phyloP scores from a whole-genome alignment of 2,797 vertebrate genomes.

The Neosalanx taihuensis region DNA sequence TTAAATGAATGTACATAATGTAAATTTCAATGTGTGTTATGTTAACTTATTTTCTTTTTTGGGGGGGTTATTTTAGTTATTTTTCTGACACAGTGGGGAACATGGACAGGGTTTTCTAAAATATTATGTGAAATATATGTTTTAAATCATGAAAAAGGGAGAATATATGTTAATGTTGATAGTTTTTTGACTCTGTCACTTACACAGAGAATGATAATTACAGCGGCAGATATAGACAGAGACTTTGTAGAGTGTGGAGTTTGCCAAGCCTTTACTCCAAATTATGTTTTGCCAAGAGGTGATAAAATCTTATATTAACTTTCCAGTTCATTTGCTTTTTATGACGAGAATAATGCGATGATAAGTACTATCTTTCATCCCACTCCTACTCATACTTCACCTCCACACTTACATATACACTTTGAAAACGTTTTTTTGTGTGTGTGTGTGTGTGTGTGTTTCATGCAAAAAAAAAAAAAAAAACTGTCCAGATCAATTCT shows the following conservation, averaged over 20 bases:
- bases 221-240: conserved; percentile 35
- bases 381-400: conserved; percentile 10
- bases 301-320: conserved; percentile 49
- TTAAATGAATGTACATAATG: conserved; percentile 82
- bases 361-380: conserved; percentile 39
- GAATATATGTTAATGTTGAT: conserved; percentile 54
- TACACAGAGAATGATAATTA: conserved; percentile 30
- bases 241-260: conserved; percentile 44
- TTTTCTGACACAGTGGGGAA: conserved; percentile 65
- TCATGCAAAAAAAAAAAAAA: too few relatives aligned
- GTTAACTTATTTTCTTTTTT: conserved; percentile 83
- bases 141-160: conserved; percentile 56
- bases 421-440: conserved; percentile 38
- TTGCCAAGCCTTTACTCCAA: conserved; percentile 50
- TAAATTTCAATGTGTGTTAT: conserved; percentile 79
- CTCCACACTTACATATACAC: conserved; percentile 29
- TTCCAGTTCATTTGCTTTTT: conserved; percentile 59
- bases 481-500: conserved; percentile 50
- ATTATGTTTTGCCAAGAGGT: conserved; percentile 48
- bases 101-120: conserved; percentile 60
- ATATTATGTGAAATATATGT: conserved; percentile 63
- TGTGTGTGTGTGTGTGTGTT: conserved; percentile 28
- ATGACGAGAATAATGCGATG: conserved; percentile 45
- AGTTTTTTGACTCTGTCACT: conserved; percentile 39
- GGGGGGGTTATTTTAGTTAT: conserved; percentile 42